A percentile compares a stretch with the other conserved stretches of the same genome.
Conservation (phyloP, 1,140 invertebrate genomes). For the Diuraphis noxia region DNA sequence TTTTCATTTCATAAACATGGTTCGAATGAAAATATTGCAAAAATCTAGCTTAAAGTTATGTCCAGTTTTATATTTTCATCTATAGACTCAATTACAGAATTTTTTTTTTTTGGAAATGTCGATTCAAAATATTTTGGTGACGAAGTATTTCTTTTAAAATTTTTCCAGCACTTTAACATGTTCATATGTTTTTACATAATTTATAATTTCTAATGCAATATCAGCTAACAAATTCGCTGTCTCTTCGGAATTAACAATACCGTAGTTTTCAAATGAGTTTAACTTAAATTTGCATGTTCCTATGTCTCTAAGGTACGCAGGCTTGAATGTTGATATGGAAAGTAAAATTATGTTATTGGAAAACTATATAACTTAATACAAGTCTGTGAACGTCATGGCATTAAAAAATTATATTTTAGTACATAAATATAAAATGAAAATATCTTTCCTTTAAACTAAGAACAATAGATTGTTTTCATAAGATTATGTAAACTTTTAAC, state of each 20-base stretch:
- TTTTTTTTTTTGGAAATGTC: no score
- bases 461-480: background rate
- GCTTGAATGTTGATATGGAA: background rate
- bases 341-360: background rate
- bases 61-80: background rate
- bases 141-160: background rate
- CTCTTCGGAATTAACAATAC: background rate
- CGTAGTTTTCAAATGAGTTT: background rate
- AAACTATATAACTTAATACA: background rate
- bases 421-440: background rate
- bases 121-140: background rate
- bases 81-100: no score
- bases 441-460: background rate
- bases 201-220: background rate
- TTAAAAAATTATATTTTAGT: background rate
- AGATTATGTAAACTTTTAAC: background rate
- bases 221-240: background rate
- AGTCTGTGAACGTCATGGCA: background rate
- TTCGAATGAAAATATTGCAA: background rate
- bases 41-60: background rate
- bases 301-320: background rate
- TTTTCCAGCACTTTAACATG: background rate
- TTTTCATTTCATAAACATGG: background rate
- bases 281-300: background rate
- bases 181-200: conserved; percentile 9